Evolutionary conservation across 2,888 invertebrate species (phyloP).

Genomic region (Macropis europaea): DNA sequence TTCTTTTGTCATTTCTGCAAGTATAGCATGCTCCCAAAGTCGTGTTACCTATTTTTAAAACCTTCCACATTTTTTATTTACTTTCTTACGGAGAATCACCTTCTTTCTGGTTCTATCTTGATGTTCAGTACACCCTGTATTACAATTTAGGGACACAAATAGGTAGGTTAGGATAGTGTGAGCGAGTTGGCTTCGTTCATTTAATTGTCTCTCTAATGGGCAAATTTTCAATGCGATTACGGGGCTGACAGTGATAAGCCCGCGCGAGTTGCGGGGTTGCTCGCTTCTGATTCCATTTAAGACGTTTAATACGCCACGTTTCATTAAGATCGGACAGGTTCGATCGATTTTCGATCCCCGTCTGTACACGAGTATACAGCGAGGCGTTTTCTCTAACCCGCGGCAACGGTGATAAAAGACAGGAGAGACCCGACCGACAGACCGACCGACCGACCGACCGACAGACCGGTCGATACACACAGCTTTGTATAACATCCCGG

Average conservation of each 20-base stretch:
- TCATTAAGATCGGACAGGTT: conserved; percentile 26
- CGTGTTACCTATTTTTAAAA: too few species aligned
- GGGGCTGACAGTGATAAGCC: neutral
- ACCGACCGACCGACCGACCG: too few species aligned
- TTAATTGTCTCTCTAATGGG: too few species aligned
- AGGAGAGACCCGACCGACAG: neutral
- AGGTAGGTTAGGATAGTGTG: too few species aligned
- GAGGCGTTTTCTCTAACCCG: conserved; percentile 2
- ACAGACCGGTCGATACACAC: conserved; percentile 34
- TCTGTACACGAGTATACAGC: neutral
- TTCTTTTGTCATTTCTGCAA: too few species aligned
- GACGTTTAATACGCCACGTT: conserved; percentile 35
- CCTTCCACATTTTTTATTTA: too few species aligned
- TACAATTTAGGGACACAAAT: too few species aligned
- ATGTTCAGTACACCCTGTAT: too few species aligned
- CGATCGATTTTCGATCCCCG: conserved; percentile 38
- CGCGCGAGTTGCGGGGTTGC: neutral
- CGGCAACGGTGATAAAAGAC: neutral
- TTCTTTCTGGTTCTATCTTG: too few species aligned
- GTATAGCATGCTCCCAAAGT: too few species aligned
- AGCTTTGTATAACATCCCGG: conserved; percentile 39
- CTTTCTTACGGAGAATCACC: too few species aligned
- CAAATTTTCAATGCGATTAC: neutral
- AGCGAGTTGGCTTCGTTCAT: too few species aligned
- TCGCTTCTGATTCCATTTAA: conserved; percentile 9